Evolutionary conservation across 2,113 vertebrate genomes (phyloP).

Genomic region (Peromyscus leucopus): DNA sequence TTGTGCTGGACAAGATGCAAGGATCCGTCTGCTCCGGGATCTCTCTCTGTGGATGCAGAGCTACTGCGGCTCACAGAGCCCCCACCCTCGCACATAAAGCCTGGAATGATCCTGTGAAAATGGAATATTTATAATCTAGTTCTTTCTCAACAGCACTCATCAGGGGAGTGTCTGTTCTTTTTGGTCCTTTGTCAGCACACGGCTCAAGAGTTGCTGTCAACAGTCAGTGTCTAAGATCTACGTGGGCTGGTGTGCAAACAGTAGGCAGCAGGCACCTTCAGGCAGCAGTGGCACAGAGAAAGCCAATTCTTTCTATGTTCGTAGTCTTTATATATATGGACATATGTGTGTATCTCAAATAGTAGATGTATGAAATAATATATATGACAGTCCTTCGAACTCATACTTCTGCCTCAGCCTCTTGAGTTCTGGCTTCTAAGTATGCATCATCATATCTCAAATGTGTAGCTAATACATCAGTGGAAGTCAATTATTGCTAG

Average conservation of each 20-base stretch:
- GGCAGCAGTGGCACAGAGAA: background rate
- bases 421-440: background rate
- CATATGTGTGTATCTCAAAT: too few relatives aligned
- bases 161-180: background rate
- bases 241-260: background rate
- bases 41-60: slow-evolving; percentile 86
- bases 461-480: background rate
- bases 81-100: background rate
- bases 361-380: background rate
- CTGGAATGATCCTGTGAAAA: background rate
- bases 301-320: background rate
- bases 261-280: background rate
- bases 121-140: background rate
- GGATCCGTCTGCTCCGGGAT: slow-evolving; percentile 89
- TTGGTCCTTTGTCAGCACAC: background rate
- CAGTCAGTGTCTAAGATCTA: background rate
- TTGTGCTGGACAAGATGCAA: slow-evolving; percentile 94
- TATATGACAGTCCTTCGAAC: background rate
- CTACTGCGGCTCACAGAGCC: background rate
- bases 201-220: background rate
- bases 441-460: background rate
- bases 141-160: background rate
- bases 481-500: background rate
- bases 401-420: background rate
- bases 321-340: too few relatives aligned